These are phyloP conservation scores for Cryptoprocta ferox DNA, from an alignment of 2,797 vertebrate species.

Conservation along the genomic window DNA sequence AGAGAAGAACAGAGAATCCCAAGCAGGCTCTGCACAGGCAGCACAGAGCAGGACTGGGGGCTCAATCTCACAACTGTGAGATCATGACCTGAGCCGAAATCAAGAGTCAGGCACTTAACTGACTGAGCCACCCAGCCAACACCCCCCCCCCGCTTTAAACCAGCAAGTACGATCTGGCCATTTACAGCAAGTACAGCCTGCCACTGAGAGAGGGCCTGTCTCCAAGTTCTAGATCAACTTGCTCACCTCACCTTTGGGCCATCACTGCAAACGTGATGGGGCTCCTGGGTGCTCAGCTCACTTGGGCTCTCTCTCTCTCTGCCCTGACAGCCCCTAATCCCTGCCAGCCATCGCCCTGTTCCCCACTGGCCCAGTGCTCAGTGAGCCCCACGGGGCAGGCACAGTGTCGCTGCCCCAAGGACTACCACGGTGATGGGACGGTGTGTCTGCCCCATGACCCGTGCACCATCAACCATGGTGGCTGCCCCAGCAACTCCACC, in stretches of 20 bases:
- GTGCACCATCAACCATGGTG: conserved; percentile 90
- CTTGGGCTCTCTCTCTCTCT: not conserved
- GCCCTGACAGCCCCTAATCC: conserved; percentile 83
- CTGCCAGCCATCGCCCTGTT: conserved; percentile 85
- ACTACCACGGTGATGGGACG: conserved; percentile 91
- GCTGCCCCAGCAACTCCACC: conserved; percentile 92
- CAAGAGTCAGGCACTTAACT: no score
- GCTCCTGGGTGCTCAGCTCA: not conserved
- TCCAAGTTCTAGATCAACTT: not conserved
- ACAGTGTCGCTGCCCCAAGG: conserved; percentile 90
- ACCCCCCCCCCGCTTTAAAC: not conserved
- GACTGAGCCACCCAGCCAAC: no score
- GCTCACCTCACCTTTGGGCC: not conserved
- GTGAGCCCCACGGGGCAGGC: conserved; percentile 80
- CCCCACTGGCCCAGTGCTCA: conserved; percentile 88
- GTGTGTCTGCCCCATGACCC: conserved; percentile 92
- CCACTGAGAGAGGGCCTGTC: not conserved
- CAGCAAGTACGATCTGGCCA: not conserved
- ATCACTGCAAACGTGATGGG: fast-evolving
- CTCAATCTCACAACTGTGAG: no score
- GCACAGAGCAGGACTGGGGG: no score
- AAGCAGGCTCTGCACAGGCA: no score
- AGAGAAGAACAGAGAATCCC: no score
- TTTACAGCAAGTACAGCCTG: not conserved
- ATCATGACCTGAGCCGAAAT: no score